Percentiles rank a stretch among this genome's conserved stretches.
These are phyloP conservation scores for Drosophila greeni DNA, from an alignment of 2,888 invertebrate genomes.

Conservation along the genomic window DNA sequence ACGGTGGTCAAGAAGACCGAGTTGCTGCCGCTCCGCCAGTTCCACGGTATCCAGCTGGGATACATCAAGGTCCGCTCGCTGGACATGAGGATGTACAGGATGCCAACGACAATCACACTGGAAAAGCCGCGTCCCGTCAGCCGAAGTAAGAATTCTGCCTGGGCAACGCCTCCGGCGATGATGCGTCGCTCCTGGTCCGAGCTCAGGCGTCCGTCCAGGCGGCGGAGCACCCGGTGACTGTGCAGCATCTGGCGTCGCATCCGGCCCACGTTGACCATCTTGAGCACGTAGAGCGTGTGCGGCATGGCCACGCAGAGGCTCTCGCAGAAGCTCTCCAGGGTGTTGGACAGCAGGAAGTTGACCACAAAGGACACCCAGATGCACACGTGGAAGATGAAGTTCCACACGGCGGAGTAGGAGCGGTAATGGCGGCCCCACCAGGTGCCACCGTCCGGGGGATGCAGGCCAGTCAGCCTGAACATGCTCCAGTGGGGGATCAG, in stretches of 20 bases:
- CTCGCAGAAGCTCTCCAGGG: constrained; percentile 64
- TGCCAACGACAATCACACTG: constrained; percentile 23
- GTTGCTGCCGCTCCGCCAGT: constrained; percentile 50
- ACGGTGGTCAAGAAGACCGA: constrained; percentile 18
- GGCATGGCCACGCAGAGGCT: constrained; percentile 55
- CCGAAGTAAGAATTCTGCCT: background rate
- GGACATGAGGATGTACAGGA: constrained; percentile 32
- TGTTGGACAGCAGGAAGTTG: constrained; percentile 49
- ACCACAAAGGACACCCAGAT: constrained; percentile 54
- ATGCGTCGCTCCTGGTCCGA: constrained; percentile 46
- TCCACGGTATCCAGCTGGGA: constrained; percentile 72
- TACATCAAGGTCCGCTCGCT: constrained; percentile 55
- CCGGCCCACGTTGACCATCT: constrained; percentile 56
- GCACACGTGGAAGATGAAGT: constrained; percentile 39
- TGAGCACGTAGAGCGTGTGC: constrained; percentile 56
- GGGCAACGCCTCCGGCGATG: constrained; percentile 34
- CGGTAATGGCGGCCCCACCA: constrained; percentile 56
- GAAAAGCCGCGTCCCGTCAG: constrained; percentile 44
- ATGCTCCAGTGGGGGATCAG: constrained; percentile 69
- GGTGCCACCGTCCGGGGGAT: constrained; percentile 45
- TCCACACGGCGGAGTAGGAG: constrained; percentile 52
- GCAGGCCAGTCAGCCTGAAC: constrained; percentile 66
- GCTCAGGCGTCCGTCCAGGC: constrained; percentile 61
- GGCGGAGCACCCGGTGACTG: constrained; percentile 50
- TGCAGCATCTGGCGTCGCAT: constrained; percentile 50